Percentiles rank a stretch among this genome's conserved stretches.
Conservation (phyloP, 2,113 vertebrate genomes). For the Syngnathoides biaculeatus region DNA sequence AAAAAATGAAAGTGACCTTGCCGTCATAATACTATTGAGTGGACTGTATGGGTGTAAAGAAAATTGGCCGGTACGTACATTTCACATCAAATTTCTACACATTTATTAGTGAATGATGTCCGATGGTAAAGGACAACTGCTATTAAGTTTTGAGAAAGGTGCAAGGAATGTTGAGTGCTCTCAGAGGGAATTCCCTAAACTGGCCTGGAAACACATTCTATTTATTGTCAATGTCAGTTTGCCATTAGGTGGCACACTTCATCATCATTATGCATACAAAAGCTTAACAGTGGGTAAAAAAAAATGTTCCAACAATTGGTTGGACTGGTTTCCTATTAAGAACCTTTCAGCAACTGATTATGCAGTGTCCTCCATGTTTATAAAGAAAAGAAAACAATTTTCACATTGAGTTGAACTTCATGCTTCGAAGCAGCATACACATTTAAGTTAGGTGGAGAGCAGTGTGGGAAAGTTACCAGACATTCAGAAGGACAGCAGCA, state of each 20-base stretch:
- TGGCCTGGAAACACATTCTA: neutral
- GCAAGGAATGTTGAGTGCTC: neutral
- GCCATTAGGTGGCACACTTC: conserved; percentile 34
- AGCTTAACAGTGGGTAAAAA: neutral
- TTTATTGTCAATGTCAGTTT: neutral
- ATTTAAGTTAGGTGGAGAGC: conserved; percentile 61
- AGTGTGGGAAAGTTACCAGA: conserved; percentile 44
- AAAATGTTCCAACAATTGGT: neutral
- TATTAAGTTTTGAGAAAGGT: neutral
- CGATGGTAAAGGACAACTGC: neutral
- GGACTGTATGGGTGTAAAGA: no score
- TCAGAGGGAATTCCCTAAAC: neutral
- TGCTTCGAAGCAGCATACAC: conserved; percentile 39
- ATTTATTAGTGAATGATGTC: neutral
- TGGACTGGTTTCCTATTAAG: neutral
- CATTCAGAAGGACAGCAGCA: conserved; percentile 34
- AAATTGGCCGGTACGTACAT: no score
- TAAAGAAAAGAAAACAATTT: neutral
- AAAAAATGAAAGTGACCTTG: no score
- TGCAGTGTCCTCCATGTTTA: neutral
- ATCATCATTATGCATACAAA: neutral
- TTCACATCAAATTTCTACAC: no score
- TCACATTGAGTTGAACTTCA: conserved; percentile 28
- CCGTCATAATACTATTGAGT: no score
- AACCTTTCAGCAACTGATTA: neutral